These are phyloP conservation scores for Drosophila yakuba DNA, from an alignment of 1,140 invertebrate species.

Conservation along the genomic window DNA sequence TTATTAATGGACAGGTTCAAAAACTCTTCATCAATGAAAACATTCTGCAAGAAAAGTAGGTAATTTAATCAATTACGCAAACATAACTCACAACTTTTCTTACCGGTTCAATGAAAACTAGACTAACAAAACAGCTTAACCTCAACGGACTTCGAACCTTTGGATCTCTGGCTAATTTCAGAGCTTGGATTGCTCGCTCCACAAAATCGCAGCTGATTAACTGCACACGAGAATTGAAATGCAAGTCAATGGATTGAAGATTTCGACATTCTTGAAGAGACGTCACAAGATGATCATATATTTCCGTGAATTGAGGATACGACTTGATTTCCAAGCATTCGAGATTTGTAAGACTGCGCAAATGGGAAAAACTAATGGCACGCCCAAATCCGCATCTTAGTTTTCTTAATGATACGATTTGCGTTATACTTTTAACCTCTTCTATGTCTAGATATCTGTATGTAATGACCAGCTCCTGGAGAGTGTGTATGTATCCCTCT, in stretches of 20 bases:
- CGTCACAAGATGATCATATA: not conserved
- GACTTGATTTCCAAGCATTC: slow-evolving; percentile 3
- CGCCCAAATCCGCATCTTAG: slow-evolving; percentile 2
- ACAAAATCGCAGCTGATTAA: not conserved
- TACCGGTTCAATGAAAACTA: slow-evolving; percentile 5
- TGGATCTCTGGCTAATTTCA: not conserved
- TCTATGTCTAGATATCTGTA: not conserved
- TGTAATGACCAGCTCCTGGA: not conserved
- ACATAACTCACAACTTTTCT: not conserved
- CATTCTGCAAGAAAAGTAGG: not conserved
- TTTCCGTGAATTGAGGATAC: not conserved
- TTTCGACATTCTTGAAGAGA: not conserved
- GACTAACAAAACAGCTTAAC: not conserved
- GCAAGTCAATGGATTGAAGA: not conserved
- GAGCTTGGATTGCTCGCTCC: no score
- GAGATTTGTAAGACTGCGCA: not conserved
- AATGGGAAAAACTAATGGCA: not conserved
- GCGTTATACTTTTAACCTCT: not conserved
- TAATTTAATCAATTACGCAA: not conserved
- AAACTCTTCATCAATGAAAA: not conserved
- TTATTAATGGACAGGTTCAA: not conserved
- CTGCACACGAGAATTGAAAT: not conserved
- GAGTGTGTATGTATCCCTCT: not conserved
- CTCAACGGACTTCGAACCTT: not conserved
- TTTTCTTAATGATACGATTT: not conserved